Percentiles rank a stretch among this genome's conserved stretches.
Evolutionary conservation across 2,888 invertebrate genomes (phyloP).

Genomic region (Lacanobia wlatinum): DNA sequence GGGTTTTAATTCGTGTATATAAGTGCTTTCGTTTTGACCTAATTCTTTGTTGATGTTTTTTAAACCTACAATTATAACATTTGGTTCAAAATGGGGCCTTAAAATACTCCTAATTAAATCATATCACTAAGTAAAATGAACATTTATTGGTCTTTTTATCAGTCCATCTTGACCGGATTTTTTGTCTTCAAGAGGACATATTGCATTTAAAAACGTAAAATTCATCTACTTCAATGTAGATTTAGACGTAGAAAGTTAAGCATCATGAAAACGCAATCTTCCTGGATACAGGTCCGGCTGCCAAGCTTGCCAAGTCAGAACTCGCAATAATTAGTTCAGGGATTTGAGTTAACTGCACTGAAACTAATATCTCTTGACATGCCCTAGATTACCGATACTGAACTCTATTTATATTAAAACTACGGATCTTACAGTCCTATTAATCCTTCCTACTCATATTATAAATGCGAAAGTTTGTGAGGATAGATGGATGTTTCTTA

Average conservation of each 20-base stretch:
- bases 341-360: constrained; percentile 54
- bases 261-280: constrained; percentile 50
- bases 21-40: constrained; percentile 33
- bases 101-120: constrained; percentile 2
- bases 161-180: neutral
- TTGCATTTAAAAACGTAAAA: neutral
- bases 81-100: neutral
- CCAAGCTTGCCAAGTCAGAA: constrained; percentile 43
- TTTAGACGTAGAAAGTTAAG: constrained; percentile 8
- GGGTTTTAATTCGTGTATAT: neutral
- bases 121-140: no score
- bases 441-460: no score
- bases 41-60: constrained; percentile 14
- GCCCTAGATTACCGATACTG: constrained; percentile 39
- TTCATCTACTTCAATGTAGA: neutral
- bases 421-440: neutral
- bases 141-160: no score
- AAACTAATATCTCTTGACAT: constrained; percentile 49
- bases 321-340: constrained; percentile 56
- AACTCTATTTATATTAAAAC: constrained; percentile 10
- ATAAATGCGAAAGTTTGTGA: no score
- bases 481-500: no score
- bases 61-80: constrained; percentile 6
- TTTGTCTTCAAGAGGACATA: neutral
- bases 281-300: constrained; percentile 15